Conservation (phyloP, 2,113 vertebrate genomes). For the Malurus alboscapulatus region DNA sequence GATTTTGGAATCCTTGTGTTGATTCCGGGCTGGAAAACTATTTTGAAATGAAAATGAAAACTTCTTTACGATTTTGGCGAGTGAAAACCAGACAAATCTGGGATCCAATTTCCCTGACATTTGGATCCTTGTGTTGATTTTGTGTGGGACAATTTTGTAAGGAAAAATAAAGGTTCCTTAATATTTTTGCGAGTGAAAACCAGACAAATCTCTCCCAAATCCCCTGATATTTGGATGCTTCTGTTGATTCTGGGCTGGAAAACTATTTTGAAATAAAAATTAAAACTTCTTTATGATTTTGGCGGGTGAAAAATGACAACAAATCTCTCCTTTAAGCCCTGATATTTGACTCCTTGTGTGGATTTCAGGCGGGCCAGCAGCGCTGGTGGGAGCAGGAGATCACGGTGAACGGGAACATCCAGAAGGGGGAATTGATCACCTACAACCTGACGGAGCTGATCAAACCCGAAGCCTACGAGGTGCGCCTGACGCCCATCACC, state of each 20-base stretch:
- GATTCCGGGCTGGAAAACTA: too few relatives aligned
- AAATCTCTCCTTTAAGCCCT: not conserved
- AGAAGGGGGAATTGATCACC: constrained; percentile 93
- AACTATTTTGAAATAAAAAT: not conserved
- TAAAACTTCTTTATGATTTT: not conserved
- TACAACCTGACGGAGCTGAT: constrained; percentile 95
- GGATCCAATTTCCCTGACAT: too few relatives aligned
- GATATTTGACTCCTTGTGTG: not conserved
- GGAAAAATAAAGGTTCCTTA: too few relatives aligned
- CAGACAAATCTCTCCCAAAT: too few relatives aligned
- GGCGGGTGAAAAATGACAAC: too few relatives aligned
- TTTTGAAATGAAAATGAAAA: too few relatives aligned
- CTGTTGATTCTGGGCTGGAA: not conserved
- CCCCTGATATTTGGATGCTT: too few relatives aligned
- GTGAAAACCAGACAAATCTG: too few relatives aligned
- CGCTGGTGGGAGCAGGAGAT: constrained; percentile 99
- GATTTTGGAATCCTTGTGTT: not conserved
- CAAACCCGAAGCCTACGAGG: constrained; percentile 93
- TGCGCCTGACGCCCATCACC: constrained; percentile 94
- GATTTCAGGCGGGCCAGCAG: constrained; percentile 86
- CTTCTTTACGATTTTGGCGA: too few relatives aligned
- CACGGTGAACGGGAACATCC: constrained; percentile 85
- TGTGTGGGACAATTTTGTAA: too few relatives aligned
- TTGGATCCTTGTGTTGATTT: too few relatives aligned
- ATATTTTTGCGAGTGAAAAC: too few relatives aligned